Evolutionary conservation across 2,888 invertebrate species (phyloP).

Genomic region (Chrysodeixis includens): DNA sequence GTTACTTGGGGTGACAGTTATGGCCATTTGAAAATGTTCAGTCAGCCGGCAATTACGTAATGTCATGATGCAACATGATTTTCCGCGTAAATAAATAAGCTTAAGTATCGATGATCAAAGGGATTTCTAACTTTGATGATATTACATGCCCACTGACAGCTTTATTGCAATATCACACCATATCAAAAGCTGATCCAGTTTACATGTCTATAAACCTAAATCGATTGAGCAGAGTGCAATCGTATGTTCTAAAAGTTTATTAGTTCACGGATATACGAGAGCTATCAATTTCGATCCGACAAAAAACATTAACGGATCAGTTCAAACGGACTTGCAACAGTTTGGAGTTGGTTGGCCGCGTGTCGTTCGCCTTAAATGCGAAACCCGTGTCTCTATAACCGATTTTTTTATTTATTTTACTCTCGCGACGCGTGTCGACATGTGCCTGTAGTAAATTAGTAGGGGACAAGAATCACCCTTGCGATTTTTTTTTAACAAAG

Average conservation of each 20-base stretch:
- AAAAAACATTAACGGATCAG: constrained; percentile 71
- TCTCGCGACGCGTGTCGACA: constrained; percentile 86
- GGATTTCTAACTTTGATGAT: constrained; percentile 46
- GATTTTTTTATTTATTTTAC: constrained; percentile 81
- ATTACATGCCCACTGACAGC: constrained; percentile 35
- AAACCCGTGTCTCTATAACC: constrained; percentile 81
- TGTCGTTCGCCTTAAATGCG: constrained; percentile 78
- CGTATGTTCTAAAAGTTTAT: constrained; percentile 72
- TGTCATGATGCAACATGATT: constrained; percentile 50
- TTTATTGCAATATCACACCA: constrained; percentile 47
- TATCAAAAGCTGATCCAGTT: constrained; percentile 62
- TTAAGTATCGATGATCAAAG: constrained; percentile 64
- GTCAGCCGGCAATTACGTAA: constrained; percentile 59
- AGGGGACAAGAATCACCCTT: constrained; percentile 84
- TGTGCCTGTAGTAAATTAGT: constrained; percentile 88
- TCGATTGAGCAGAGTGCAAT: constrained; percentile 70
- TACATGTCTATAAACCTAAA: constrained; percentile 75
- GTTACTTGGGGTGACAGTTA: constrained; percentile 82
- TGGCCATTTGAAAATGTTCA: constrained; percentile 64
- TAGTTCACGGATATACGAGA: constrained; percentile 66
- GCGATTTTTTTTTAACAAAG: constrained; percentile 84
- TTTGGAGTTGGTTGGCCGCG: constrained; percentile 61
- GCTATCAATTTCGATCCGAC: constrained; percentile 77
- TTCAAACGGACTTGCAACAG: constrained; percentile 71
- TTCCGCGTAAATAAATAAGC: constrained; percentile 51